A percentile compares a stretch with the other conserved stretches of the same genome.
These are phyloP conservation scores for Sinosuthora webbiana DNA, from an alignment of 2,113 vertebrate species.

Conservation along the genomic window DNA sequence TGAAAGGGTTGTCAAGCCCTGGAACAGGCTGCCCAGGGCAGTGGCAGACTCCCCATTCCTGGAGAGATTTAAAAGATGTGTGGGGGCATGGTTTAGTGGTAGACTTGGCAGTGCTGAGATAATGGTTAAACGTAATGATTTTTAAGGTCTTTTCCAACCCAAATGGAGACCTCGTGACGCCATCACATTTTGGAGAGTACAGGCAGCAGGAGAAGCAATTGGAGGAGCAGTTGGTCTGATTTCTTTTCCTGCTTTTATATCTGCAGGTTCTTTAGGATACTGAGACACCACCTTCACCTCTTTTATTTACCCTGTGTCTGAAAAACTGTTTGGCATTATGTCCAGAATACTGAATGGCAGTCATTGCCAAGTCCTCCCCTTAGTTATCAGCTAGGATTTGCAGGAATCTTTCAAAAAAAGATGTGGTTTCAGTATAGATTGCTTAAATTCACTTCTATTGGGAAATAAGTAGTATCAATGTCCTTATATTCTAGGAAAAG, in stretches of 20 bases:
- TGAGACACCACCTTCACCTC: neutral
- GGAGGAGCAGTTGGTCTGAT: neutral
- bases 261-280: neutral
- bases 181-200: neutral
- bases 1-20: neutral
- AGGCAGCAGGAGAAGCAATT: neutral
- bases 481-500: neutral
- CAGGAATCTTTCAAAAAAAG: neutral
- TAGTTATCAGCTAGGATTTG: neutral
- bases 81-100: neutral
- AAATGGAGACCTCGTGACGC: neutral
- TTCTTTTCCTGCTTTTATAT: neutral
- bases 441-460: neutral
- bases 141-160: neutral
- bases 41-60: neutral
- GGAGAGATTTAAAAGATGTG: neutral
- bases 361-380: neutral
- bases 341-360: neutral
- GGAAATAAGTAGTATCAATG: neutral
- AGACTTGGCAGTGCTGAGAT: neutral
- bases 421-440: neutral
- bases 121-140: neutral
- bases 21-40: neutral
- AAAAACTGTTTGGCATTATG: neutral
- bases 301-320: neutral